Percentiles rank a stretch among this genome's conserved stretches.
Conservation (phyloP, 2,888 invertebrate genomes). For the Hermaeophaga mercurialis region DNA sequence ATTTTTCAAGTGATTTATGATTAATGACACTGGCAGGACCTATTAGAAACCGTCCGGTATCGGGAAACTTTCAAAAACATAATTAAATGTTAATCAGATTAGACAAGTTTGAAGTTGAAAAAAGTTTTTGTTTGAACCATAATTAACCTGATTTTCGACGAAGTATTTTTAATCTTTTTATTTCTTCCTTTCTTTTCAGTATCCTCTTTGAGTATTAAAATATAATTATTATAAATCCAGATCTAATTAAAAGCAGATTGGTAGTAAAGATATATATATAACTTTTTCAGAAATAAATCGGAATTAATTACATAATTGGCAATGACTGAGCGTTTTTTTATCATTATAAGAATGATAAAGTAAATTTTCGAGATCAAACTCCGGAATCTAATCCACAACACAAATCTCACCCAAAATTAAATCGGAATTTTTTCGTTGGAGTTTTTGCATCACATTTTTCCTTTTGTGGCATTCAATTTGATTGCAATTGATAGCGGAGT, state of each 20-base stretch:
- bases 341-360: too few species aligned
- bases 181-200: background rate
- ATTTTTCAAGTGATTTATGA: constrained; percentile 13
- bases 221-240: background rate
- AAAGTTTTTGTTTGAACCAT: constrained; percentile 16
- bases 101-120: constrained; percentile 15
- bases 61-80: constrained; percentile 23
- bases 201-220: constrained; percentile 9
- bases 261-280: too few species aligned
- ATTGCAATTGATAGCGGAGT: constrained; percentile 11
- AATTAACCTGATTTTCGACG: constrained; percentile 24
- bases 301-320: too few species aligned
- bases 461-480: constrained; percentile 6
- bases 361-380: too few species aligned
- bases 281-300: too few species aligned
- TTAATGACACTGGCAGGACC: constrained; percentile 11
- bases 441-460: background rate
- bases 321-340: too few species aligned
- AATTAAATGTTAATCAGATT: constrained; percentile 32
- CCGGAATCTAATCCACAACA: too few species aligned
- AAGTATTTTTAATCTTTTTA: constrained; percentile 6
- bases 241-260: too few species aligned
- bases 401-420: too few species aligned
- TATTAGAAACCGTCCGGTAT: background rate
- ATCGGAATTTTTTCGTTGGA: background rate